Evolutionary conservation across 2,797 vertebrate species (phyloP), one percentile per base, ranked within the genome.

Genomic region (Tolypeutes matacus): DNA sequence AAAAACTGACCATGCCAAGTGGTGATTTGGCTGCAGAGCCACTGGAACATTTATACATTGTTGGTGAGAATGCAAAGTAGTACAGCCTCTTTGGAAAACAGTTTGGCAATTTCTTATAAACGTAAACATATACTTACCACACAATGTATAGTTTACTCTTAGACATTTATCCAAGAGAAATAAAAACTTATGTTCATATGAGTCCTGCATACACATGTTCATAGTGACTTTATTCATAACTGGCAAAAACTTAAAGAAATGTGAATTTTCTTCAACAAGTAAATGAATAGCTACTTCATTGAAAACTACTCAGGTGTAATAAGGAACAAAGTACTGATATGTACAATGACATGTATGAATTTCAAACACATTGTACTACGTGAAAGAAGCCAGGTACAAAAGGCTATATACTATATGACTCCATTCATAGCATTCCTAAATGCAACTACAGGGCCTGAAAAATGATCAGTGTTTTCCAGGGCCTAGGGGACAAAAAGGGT

Each of bases 131-230:
- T 62, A 89, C 75, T 85, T 86, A 64, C n/a, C 7, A 36, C 6
- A 76, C 75, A 92, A 81, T 65, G 36, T 89, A 92, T 81, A 94
- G 92, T 94, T 67, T 86, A 92, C 80, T 76, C 80, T 76, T 36
- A 92, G 93, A 85, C 80, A 86, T 89, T 86, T 70, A 73, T 94
- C 93, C 85, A 96, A 76, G 67, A 60, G 46, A 85, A 86, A 89
- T 89, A 53, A 78, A 94, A 94, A 89, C 60, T 65, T 67, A 89
- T 62, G 89, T 81, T 96, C 73, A 69, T 39, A 56, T 85, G 67
- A 91, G 49, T 89, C 93, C 34, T 31, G 8, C 75, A 81, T 46
- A 29, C 18, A 60, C 31, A 75, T 69, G 75, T 89, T 85, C 85
- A 86, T 36, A 31, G 72, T 75, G 39, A 34, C 13, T 95, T 87